A percentile compares a stretch with the other conserved stretches of the same genome.
phyloP scores from a whole-genome alignment of 2,113 vertebrate species.

The Eira barbara region DNA sequence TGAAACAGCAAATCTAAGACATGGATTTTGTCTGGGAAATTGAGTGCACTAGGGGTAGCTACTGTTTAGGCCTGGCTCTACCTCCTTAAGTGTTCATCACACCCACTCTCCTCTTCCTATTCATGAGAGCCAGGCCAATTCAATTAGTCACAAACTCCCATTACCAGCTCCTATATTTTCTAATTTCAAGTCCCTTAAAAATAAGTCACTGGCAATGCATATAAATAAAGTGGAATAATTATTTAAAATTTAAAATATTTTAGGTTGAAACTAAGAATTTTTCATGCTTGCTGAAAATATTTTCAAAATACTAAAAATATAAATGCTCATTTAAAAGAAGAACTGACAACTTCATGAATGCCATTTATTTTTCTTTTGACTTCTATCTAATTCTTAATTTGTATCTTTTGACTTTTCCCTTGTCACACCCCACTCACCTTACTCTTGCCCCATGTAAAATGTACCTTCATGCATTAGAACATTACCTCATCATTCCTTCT shows the following conservation, averaged over 20 bases:
- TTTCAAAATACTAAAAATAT: conserved; percentile 7
- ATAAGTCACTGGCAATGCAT: neutral
- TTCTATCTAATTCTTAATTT: neutral
- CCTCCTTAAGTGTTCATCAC: neutral
- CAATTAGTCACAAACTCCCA: neutral
- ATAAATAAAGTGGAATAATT: neutral
- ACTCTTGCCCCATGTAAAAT: neutral
- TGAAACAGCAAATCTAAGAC: neutral
- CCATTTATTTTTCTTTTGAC: neutral
- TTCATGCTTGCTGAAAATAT: neutral
- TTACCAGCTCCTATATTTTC: neutral
- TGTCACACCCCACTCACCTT: neutral
- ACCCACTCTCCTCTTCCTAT: neutral
- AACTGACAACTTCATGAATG: neutral
- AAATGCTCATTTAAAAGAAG: neutral
- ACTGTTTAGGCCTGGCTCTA: neutral
- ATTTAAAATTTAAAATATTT: neutral
- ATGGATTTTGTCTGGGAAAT: neutral
- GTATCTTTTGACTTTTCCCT: neutral
- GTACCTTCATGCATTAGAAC: neutral
- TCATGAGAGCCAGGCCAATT: neutral
- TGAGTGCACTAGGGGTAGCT: neutral
- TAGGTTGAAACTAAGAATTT: neutral
- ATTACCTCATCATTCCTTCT: neutral
- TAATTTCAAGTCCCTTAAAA: neutral